These are phyloP conservation scores for Zaprionus africanus DNA, from an alignment of 1,140 invertebrate species.

Conservation along the genomic window DNA sequence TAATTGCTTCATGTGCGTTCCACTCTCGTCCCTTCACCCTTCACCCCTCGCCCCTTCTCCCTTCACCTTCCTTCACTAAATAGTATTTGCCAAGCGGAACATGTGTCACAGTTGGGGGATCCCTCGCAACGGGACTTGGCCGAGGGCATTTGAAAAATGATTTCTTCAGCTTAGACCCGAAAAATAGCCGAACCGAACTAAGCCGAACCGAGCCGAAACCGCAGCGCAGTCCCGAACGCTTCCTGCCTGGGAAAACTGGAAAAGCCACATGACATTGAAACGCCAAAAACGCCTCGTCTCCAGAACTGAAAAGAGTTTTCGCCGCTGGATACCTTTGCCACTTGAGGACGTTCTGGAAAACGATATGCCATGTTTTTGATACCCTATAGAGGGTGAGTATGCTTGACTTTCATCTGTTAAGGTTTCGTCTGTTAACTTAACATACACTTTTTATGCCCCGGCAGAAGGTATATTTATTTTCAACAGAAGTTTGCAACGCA, in stretches of 20 bases:
- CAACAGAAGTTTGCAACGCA: too few species aligned
- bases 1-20: conserved; percentile 75
- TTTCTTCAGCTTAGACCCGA: conserved; percentile 41
- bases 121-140: conserved; percentile 34
- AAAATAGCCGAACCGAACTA: too few species aligned
- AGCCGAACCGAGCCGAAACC: neutral
- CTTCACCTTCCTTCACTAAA: neutral
- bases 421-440: too few species aligned
- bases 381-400: neutral
- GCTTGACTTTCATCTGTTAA: too few species aligned
- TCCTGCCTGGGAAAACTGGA: conserved; percentile 22
- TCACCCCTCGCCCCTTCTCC: neutral
- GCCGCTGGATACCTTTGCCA: conserved; percentile 52
- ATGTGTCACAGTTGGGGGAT: conserved; percentile 51
- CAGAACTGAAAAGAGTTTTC: conserved; percentile 36
- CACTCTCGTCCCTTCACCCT: neutral
- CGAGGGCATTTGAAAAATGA: conserved; percentile 50
- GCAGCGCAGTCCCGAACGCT: neutral
- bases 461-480: too few species aligned
- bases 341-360: conserved; percentile 36
- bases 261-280: conserved; percentile 5
- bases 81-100: conserved; percentile 44
- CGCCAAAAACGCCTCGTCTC: conserved; percentile 2
- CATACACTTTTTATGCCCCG: too few species aligned
- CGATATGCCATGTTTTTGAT: neutral